Conservation (phyloP, 2,888 invertebrate genomes). For the Drosophila meridiana region DNA sequence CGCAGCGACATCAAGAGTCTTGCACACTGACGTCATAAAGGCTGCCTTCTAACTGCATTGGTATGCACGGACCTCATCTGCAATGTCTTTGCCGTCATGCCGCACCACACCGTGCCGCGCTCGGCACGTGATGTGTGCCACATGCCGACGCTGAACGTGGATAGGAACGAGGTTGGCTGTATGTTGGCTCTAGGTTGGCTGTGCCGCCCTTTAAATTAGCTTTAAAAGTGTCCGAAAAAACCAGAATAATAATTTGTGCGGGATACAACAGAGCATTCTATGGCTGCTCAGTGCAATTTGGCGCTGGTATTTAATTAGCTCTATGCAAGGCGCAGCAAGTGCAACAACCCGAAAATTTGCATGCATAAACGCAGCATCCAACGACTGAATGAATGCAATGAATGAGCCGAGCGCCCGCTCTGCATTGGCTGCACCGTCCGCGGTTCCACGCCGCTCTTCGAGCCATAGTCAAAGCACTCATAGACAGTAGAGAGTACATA, state of each 20-base stretch:
- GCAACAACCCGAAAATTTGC: conserved; percentile 76
- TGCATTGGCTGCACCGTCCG: conserved; percentile 37
- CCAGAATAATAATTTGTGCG: conserved; percentile 42
- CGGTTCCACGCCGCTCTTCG: neutral
- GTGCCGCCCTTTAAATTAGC: conserved; percentile 67
- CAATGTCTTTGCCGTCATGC: conserved; percentile 65
- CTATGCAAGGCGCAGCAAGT: conserved; percentile 65
- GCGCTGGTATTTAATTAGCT: conserved; percentile 71
- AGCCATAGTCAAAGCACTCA: conserved; percentile 16
- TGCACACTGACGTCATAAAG: conserved; percentile 72
- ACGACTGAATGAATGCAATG: conserved; percentile 43
- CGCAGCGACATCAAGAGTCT: conserved; percentile 45
- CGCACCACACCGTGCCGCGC: conserved; percentile 22
- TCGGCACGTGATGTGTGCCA: conserved; percentile 78
- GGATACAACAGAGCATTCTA: conserved; percentile 36
- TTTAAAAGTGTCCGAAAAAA: conserved; percentile 56
- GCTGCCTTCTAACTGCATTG: conserved; percentile 65
- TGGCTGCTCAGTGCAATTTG: conserved; percentile 53
- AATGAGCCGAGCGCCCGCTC: conserved; percentile 49
- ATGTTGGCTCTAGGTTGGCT: neutral
- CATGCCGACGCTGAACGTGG: conserved; percentile 54
- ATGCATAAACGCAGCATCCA: conserved; percentile 58
- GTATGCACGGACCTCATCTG: conserved; percentile 72
- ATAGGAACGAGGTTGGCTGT: neutral
- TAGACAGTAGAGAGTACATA: conserved; percentile 2